A percentile compares a stretch with the other conserved stretches of the same genome.
phyloP scores from a whole-genome alignment of 2,888 invertebrate genomes.

The Leptothorax acervorum region DNA sequence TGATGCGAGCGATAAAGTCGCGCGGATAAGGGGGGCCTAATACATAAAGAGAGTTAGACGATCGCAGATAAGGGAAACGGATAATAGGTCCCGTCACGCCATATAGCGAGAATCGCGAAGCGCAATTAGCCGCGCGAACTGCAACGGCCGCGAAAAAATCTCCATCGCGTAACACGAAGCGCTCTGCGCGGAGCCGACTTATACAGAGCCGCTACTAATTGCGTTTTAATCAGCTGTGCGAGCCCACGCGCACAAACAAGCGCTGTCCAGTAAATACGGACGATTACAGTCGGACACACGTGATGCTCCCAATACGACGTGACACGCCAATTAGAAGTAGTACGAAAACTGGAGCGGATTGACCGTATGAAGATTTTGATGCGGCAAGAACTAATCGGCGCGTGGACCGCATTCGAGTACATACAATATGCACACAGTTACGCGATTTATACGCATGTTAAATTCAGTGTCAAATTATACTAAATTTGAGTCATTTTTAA shows the following conservation, averaged over 20 bases:
- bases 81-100: slow-evolving; percentile 52
- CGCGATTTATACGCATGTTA: neutral
- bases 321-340: slow-evolving; percentile 14
- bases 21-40: slow-evolving; percentile 34
- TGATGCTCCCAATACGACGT: neutral
- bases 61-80: slow-evolving; percentile 52
- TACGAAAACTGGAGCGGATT: neutral
- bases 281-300: slow-evolving; percentile 27
- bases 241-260: neutral
- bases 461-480: no score
- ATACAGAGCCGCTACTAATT: slow-evolving; percentile 32
- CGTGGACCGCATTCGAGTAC: neutral
- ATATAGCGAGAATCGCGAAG: slow-evolving; percentile 48
- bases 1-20: slow-evolving; percentile 53
- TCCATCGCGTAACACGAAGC: slow-evolving; percentile 32
- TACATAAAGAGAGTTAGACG: slow-evolving; percentile 54
- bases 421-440: neutral
- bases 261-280: neutral
- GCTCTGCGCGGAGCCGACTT: neutral
- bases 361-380: neutral
- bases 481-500: no score
- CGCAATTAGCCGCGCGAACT: slow-evolving; percentile 50
- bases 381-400: neutral
- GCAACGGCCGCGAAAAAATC: slow-evolving; percentile 41
- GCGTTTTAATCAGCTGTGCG: slow-evolving; percentile 47